Percentiles rank a stretch among this genome's conserved stretches.
phyloP scores from a whole-genome alignment of 2,888 invertebrate genomes.

The Hirtodrosophila duncani region DNA sequence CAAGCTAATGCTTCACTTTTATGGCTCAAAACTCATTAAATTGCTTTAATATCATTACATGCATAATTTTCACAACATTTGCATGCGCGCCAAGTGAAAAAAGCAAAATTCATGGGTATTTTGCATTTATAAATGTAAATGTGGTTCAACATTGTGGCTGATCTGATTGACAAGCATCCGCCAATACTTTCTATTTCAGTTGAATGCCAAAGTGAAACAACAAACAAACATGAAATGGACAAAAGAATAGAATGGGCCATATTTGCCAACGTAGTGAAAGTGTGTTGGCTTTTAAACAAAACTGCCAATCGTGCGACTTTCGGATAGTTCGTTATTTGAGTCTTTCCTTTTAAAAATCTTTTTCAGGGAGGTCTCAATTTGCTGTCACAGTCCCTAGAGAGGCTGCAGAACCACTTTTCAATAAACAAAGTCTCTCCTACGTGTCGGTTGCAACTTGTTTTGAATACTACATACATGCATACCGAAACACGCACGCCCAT shows the following conservation, averaged over 20 bases:
- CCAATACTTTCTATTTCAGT: conserved; percentile 58
- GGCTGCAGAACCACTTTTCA: conserved; percentile 56
- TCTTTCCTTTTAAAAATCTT: conserved; percentile 41
- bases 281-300: conserved; percentile 20
- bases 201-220: conserved; percentile 16
- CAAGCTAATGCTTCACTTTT: conserved; percentile 41
- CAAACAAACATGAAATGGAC: conserved; percentile 16
- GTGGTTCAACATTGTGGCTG: conserved; percentile 1
- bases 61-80: conserved; percentile 27
- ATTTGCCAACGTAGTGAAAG: conserved; percentile 49
- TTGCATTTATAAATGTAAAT: conserved; percentile 26
- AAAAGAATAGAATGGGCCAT: conserved; percentile 61
- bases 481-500: conserved; percentile 5
- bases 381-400: conserved; percentile 21
- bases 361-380: conserved; percentile 45
- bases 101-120: conserved; percentile 33
- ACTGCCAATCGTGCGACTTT: conserved; percentile 8
- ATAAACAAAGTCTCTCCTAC: conserved; percentile 46
- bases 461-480: conserved; percentile 41
- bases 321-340: conserved; percentile 46
- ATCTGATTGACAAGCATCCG: not conserved
- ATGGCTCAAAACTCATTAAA: conserved; percentile 15
- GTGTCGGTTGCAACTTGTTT: conserved; percentile 48
- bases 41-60: conserved; percentile 32
- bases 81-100: conserved; percentile 45